Conservation (phyloP, 2,888 invertebrate species). For the Caprella mutica region DNA sequence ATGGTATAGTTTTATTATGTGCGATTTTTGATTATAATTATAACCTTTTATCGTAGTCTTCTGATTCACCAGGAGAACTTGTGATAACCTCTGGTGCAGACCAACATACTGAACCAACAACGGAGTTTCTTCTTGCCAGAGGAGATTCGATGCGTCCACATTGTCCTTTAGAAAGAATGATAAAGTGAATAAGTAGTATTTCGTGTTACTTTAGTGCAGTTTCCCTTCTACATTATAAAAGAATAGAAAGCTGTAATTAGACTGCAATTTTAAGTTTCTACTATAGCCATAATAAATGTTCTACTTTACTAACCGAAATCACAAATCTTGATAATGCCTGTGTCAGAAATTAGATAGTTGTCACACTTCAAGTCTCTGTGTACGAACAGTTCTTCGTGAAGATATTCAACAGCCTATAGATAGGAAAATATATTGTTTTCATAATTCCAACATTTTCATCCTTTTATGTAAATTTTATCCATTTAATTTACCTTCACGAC, state of each 20-base stretch:
- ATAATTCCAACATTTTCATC: background rate
- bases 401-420: too few species aligned
- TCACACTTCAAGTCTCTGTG: constrained; percentile 81
- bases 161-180: constrained; percentile 11
- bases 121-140: constrained; percentile 53
- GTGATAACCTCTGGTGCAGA: constrained; percentile 83
- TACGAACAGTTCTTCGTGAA: too few species aligned
- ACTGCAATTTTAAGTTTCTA: too few species aligned
- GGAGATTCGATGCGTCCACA: constrained; percentile 51
- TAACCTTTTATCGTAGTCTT: constrained; percentile 18
- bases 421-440: background rate
- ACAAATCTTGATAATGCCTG: constrained; percentile 77
- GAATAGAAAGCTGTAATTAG: too few species aligned
- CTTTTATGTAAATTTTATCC: background rate
- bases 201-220: too few species aligned
- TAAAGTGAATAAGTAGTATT: constrained; percentile 39
- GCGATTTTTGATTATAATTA: too few species aligned
- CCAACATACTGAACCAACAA: constrained; percentile 83
- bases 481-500: constrained; percentile 10
- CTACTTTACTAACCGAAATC: constrained; percentile 57
- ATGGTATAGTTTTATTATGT: too few species aligned
- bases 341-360: constrained; percentile 72
- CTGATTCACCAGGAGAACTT: constrained; percentile 40
- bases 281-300: too few species aligned
- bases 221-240: too few species aligned